Base-by-base conservation (phyloP, 2,888 invertebrate genomes). In the Atherix ibis region DNA sequence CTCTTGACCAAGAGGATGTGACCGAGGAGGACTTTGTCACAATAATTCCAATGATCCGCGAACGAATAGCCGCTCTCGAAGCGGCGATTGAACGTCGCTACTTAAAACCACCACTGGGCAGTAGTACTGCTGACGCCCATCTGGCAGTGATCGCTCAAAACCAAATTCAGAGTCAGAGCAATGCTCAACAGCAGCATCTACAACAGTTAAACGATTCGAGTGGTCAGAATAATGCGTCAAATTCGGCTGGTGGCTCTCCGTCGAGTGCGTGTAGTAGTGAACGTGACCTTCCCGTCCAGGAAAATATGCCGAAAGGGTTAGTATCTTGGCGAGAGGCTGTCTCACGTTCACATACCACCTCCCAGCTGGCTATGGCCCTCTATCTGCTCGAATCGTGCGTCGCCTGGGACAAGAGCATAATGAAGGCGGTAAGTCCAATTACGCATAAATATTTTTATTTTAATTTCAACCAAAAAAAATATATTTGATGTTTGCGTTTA, bases 381-480 rank as follows among this genome's bases (percentile, higher is more conserved):
- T 82, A 87, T 51, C 82, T 87, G 48, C 65, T 97, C 44, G 91
- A 94, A 56, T 77, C 81, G 3, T 83, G 82, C 54, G 87, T 97
- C 48, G 92, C 94, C 25, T 97, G 97, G 97, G 95, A 97, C 65
- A 92, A 94, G 67, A 92, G 92, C 66, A 87, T 94, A 54, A 94
- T 97, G 94, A 92, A 94, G 73, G 95, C 94, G 66, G 92, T 94
- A 70, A 76, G 87, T 79, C 56, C 8, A 26, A n/a, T n/a, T n/a
- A n/a, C n/a, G n/a, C n/a, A n/a, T n/a, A n/a, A n/a, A n/a, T n/a
- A n/a, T n/a, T n/a, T n/a, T n/a, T n/a, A n/a, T n/a, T n/a, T n/a
- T n/a, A n/a, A n/a, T n/a, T n/a, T n/a, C n/a, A n/a, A n/a, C n/a
- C n/a, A n/a, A n/a, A n/a, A n/a, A n/a, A n/a, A n/a, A n/a, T n/a